phyloP scores from a whole-genome alignment of 2,797 vertebrate genomes.

The Protonibea diacanthus region DNA sequence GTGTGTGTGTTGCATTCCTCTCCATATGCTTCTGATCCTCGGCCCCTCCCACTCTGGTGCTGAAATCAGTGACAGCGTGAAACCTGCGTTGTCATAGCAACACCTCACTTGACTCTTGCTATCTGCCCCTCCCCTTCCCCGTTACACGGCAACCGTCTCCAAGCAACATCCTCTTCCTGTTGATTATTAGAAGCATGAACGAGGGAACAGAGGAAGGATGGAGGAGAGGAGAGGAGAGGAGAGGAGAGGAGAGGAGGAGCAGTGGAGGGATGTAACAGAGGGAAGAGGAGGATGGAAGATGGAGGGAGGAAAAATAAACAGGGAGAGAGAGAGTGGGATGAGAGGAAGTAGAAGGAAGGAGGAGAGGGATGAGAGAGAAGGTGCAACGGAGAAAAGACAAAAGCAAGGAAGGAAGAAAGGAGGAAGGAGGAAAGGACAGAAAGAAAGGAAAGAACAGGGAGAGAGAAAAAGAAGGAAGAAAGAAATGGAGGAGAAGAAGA shows the following conservation, averaged over 20 bases:
- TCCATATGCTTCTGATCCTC: slow-evolving; percentile 62
- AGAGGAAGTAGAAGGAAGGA: slow-evolving; percentile 3
- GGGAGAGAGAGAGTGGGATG: neutral
- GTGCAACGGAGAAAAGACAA: too few relatives aligned
- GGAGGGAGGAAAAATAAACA: neutral
- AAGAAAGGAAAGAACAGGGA: too few relatives aligned
- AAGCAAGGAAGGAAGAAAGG: neutral
- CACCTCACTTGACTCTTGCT: slow-evolving; percentile 79
- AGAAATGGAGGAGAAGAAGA: neutral
- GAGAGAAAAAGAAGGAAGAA: neutral
- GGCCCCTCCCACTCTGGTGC: slow-evolving; percentile 72
- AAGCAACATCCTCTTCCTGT: slow-evolving; percentile 76
- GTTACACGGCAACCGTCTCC: slow-evolving; percentile 80
- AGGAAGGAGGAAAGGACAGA: neutral
- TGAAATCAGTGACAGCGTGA: slow-evolving; percentile 80
- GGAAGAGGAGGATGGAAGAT: neutral
- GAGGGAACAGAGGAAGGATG: slow-evolving; percentile 8
- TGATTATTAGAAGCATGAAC: slow-evolving; percentile 50
- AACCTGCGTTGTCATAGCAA: slow-evolving; percentile 83
- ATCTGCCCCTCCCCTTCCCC: slow-evolving; percentile 62
- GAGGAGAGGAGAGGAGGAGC: neutral
- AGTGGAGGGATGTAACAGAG: neutral
- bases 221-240: neutral
- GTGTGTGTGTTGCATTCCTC: slow-evolving; percentile 14
- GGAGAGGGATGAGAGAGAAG: neutral